A percentile compares a stretch with the other conserved stretches of the same genome.
Evolutionary conservation across 2,113 vertebrate genomes (phyloP).

Genomic region (Scomber scombrus): DNA sequence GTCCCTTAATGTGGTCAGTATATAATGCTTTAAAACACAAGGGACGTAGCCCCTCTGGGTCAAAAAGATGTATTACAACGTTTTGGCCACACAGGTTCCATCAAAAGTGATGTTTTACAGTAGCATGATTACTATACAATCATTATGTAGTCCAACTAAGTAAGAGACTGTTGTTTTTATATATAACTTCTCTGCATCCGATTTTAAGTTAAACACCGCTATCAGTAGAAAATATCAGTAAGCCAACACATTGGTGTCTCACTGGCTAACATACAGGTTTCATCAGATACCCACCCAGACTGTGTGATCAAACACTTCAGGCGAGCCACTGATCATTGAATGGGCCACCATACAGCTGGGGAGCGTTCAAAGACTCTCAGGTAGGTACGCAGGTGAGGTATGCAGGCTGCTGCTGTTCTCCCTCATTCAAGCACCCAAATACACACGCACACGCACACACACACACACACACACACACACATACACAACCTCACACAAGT

Average conservation of each 20-base stretch:
- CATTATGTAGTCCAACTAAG: not conserved
- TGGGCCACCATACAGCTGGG: slow-evolving; percentile 77
- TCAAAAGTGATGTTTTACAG: not conserved
- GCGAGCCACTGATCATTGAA: slow-evolving; percentile 61
- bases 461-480: not conserved
- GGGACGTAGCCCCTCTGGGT: too few relatives aligned
- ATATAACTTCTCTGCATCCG: not conserved
- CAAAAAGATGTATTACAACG: too few relatives aligned
- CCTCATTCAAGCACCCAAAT: slow-evolving; percentile 42
- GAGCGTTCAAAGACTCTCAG: slow-evolving; percentile 70
- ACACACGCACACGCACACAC: slow-evolving; percentile 14
- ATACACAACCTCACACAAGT: slow-evolving; percentile 42
- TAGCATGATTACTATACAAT: not conserved
- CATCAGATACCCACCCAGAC: slow-evolving; percentile 60
- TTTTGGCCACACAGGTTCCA: too few relatives aligned
- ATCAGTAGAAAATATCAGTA: slow-evolving; percentile 32
- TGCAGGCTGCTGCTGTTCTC: slow-evolving; percentile 59
- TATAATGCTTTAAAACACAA: too few relatives aligned
- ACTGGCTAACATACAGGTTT: slow-evolving; percentile 26
- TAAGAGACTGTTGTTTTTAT: not conserved
- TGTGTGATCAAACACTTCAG: slow-evolving; percentile 70
- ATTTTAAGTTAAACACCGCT: not conserved
- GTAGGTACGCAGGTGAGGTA: slow-evolving; percentile 54
- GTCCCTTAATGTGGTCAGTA: too few relatives aligned
- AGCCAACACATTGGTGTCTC: slow-evolving; percentile 13